phyloP scores from a whole-genome alignment of 2,113 vertebrate genomes.

The Pluvialis apricaria region DNA sequence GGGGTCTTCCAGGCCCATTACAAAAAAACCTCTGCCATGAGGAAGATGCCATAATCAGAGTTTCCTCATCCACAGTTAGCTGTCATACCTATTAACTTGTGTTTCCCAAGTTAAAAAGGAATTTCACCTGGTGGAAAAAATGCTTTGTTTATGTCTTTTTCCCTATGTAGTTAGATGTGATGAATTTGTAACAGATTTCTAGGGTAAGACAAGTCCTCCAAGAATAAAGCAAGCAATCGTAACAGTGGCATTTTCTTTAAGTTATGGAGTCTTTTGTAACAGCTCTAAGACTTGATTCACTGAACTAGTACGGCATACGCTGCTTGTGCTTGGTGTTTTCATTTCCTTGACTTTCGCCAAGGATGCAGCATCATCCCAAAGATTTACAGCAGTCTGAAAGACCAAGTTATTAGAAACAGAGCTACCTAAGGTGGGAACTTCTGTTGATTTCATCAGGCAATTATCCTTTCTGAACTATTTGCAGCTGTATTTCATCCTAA shows the following conservation, averaged over 20 bases:
- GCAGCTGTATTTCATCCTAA: not conserved
- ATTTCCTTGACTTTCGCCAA: not conserved
- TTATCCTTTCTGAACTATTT: not conserved
- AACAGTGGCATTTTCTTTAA: not conserved
- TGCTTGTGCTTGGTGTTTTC: not conserved
- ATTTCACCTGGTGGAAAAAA: not conserved
- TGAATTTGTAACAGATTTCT: not conserved
- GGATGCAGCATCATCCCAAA: not conserved
- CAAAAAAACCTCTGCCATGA: not conserved
- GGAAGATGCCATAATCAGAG: not conserved
- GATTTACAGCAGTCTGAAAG: conserved; percentile 5
- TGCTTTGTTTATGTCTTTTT: not conserved
- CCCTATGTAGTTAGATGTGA: not conserved
- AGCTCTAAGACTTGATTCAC: not conserved
- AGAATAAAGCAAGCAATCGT: not conserved
- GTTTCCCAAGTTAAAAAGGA: not conserved
- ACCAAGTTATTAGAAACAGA: not conserved
- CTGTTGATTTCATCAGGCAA: not conserved
- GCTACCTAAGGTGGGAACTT: not conserved
- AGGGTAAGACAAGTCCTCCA: not conserved
- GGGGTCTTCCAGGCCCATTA: not conserved
- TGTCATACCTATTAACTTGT: not conserved
- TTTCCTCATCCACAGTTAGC: not conserved
- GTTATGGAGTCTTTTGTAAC: not conserved
- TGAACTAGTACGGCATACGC: not conserved